Base-by-base conservation (phyloP, 2,797 vertebrate species). In the Hydrolagus colliei region DNA sequence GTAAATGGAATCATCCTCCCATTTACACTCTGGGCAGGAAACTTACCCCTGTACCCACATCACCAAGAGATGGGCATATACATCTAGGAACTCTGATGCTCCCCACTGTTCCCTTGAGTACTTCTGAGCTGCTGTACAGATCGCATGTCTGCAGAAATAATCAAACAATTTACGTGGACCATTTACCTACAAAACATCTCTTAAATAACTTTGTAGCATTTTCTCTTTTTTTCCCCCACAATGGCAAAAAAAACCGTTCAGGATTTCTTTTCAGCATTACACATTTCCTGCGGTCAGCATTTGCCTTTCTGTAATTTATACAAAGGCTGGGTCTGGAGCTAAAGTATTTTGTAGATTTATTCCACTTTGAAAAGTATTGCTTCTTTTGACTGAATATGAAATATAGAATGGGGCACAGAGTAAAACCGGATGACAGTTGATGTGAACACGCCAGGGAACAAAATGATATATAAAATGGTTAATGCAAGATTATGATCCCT, bases 71-170 rank as follows among this genome's bases (percentile, higher is more conserved):
- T 94, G 92, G 92, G 92, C 87, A 92, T 93, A 87, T 88, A 94
- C 91, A 95, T 89, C 96, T 96, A 98, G 95, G 96, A 97, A 96
- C 95, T 96, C 94, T 96, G 95, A 93, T 95, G 96, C 95, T 97
- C 97, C 95, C 96, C 97, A 91, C 95, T 96, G 95, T 96, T 96
- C 96, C 95, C 96, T 96, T 98, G 97, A 94, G 97, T 95, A 95
- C 97, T 96, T 95, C 96, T 98, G 96, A 94, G 94, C 93, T 95
- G 94, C 92, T 94, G 94, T 91, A 94, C 91, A 92, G 93, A 95
- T 94, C 97, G 96, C 96, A 97, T 93, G 98, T 99, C 97, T 99
- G 98, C 94, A 95, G 97, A 94, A 93, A 98, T 73, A 86, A 76
- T 73, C 85, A 97, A 98, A 97, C 92, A 97, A 94, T 94, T 95